Base-by-base conservation (phyloP, 2,888 invertebrate species). In the Branchipolynoe longqiensis region DNA sequence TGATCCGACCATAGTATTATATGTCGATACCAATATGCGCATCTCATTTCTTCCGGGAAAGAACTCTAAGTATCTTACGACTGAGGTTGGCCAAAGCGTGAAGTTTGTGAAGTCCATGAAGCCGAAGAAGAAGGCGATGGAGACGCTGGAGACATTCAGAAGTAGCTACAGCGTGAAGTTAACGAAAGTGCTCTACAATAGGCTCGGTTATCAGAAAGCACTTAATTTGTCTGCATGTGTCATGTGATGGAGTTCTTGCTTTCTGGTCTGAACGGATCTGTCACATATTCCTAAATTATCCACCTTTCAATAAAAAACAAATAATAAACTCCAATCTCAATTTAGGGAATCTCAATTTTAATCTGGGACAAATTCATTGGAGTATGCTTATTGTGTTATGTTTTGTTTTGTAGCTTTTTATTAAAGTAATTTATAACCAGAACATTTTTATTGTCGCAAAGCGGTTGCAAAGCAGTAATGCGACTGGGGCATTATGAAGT, bases 21-120 rank as follows among this genome's bases (percentile, higher is more conserved):
- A 78, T 41, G 48, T 78, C 22, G 78, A 78, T 18, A 25, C 48
- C 1, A 25, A 41, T 28, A 78, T 48, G 31, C 1, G 54, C 8
- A 48, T 78, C 0, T 78, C 78, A 12, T 78, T 78, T 18, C 48
- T 78, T 0, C 78, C 78, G 0, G 78, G 78, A 12, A 78, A 78
- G 33, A 78, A 6, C 0, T 40, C 78, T 33, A 48, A 1, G 0
- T 48, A 78, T 31, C 28, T 78, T 1, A 1, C 2, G 14, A 78
- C 48, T 0, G 78, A 78, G 33, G 41, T 41, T 8, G 78, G 78
- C 1, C 78, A 48, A 48, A 54, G 78, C 18, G 54, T 78, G 6
- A 41, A n/a, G n/a, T 78, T 78, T 28, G 8, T 25, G 1, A 41
- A 78, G 48, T 48, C 18, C 18, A 4, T 78, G 73, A 2, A 36